These are phyloP conservation scores for Arothron firmamentum DNA, from an alignment of 2,113 vertebrate species.

Conservation along the genomic window DNA sequence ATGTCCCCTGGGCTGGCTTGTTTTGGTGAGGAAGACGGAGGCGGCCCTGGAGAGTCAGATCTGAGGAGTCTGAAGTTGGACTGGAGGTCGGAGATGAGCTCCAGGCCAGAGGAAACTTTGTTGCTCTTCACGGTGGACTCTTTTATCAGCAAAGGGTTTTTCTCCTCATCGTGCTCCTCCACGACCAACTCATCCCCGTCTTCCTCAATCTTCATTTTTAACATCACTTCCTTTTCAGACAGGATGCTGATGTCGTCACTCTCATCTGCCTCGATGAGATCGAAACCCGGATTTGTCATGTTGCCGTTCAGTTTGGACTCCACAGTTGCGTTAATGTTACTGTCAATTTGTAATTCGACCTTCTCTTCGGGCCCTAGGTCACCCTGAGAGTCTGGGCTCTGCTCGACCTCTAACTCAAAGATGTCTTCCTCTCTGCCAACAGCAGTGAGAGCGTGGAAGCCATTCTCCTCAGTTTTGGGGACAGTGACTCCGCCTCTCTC, in stretches of 20 bases:
- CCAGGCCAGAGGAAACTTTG: slow-evolving; percentile 35
- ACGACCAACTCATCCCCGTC: slow-evolving; percentile 32
- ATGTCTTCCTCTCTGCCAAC: slow-evolving; percentile 58
- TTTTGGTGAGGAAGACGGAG: slow-evolving; percentile 63
- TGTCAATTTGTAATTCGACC: slow-evolving; percentile 35
- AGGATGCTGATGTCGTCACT: slow-evolving; percentile 67
- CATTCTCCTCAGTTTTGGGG: slow-evolving; percentile 28
- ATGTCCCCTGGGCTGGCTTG: slow-evolving; percentile 86
- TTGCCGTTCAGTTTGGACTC: slow-evolving; percentile 51
- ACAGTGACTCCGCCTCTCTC: neutral
- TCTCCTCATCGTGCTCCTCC: slow-evolving; percentile 48
- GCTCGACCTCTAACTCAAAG: slow-evolving; percentile 28
- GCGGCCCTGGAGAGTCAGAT: slow-evolving; percentile 53
- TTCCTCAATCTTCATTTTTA: slow-evolving; percentile 58
- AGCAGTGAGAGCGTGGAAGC: slow-evolving; percentile 49
- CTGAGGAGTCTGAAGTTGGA: slow-evolving; percentile 52
- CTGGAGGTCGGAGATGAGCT: slow-evolving; percentile 56
- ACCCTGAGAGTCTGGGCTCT: slow-evolving; percentile 5
- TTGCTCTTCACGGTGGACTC: slow-evolving; percentile 29
- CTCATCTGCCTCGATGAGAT: slow-evolving; percentile 57
- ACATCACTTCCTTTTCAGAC: slow-evolving; percentile 62
- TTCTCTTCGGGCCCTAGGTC: slow-evolving; percentile 35
- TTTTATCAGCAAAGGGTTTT: slow-evolving; percentile 48
- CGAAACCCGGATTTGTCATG: slow-evolving; percentile 27
- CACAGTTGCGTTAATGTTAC: slow-evolving; percentile 24